phyloP scores from a whole-genome alignment of 2,888 invertebrate species.

The Lycophotia porphyrea region DNA sequence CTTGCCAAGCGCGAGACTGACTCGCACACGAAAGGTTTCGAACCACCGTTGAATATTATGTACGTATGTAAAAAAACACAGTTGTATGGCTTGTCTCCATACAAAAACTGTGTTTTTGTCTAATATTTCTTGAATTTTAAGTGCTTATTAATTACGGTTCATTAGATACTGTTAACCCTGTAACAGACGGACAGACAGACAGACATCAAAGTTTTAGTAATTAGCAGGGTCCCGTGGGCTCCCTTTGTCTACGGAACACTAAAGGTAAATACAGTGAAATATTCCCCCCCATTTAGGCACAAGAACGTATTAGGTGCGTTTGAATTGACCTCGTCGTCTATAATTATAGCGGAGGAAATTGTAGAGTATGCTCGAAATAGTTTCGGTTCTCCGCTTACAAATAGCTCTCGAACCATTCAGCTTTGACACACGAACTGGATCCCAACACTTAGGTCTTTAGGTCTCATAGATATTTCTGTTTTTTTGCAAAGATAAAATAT shows the following conservation, averaged over 20 bases:
- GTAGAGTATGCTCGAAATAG: constrained; percentile 31
- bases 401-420: constrained; percentile 28
- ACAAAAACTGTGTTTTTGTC: background rate
- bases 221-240: background rate
- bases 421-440: constrained; percentile 24
- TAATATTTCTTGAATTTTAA: background rate
- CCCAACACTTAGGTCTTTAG: constrained; percentile 11
- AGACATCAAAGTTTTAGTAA: background rate
- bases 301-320: constrained; percentile 22
- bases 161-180: background rate
- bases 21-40: background rate
- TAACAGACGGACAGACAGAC: background rate
- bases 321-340: constrained; percentile 22
- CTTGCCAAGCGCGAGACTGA: background rate
- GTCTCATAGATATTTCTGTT: background rate
- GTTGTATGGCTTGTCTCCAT: background rate
- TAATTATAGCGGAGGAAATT: constrained; percentile 46
- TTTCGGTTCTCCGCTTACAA: constrained; percentile 39
- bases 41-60: background rate
- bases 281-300: constrained; percentile 18
- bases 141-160: background rate
- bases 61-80: background rate
- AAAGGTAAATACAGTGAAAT: constrained; percentile 29
- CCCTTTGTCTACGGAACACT: background rate
- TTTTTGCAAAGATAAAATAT: background rate